Base-by-base conservation (phyloP, 2,888 invertebrate species). In the Drosophila pseudotakahashii region DNA sequence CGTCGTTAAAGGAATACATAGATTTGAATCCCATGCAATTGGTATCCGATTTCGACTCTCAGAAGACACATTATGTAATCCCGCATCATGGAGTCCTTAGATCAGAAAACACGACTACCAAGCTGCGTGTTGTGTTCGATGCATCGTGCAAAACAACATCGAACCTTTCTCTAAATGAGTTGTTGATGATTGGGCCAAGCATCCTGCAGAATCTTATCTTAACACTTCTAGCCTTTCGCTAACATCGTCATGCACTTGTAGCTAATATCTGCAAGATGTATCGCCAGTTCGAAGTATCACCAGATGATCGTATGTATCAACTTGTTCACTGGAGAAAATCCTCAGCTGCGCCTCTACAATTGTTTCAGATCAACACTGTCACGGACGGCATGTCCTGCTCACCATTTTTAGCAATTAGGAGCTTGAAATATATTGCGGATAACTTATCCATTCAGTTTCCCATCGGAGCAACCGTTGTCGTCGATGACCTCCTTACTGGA, bases 351-450 rank as follows among this genome's bases (percentile, higher is more conserved):
- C 36, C 36, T 36, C 0, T 36, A 13, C 5, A 36, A 36, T 9
- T 36, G 13, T 36, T 13, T 13, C 36, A 36, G 36, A 13, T 36
- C 13, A 36, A 36, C 13, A 13, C 13, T 13, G 36, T 36, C 13
- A 36, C 36, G 36, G 13, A 36, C 13, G 6, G 36, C 36, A 36
- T 13, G 36, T 13, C n/a, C 36, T 13, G 11, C 36, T 13, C 36
- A 13, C 36, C 36, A 13, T 36, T 36, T 36, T 5, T 13, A 36
- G n/a, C n/a, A 37, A 37, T 37, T 1, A 37, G 37, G n/a, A n/a
- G n/a, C 37, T n/a, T 37, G 37, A n/a, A 37, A n/a, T 37, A n/a
- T 37, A n/a, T 37, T 13, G n/a, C 37, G 37, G n/a, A 37, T 37
- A n/a, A 37, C n/a, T 37, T 37, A 7, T n/a, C n/a, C 6, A 37